Base-by-base conservation (phyloP, 2,797 vertebrate species). In the Steatocranus sp. region DNA sequence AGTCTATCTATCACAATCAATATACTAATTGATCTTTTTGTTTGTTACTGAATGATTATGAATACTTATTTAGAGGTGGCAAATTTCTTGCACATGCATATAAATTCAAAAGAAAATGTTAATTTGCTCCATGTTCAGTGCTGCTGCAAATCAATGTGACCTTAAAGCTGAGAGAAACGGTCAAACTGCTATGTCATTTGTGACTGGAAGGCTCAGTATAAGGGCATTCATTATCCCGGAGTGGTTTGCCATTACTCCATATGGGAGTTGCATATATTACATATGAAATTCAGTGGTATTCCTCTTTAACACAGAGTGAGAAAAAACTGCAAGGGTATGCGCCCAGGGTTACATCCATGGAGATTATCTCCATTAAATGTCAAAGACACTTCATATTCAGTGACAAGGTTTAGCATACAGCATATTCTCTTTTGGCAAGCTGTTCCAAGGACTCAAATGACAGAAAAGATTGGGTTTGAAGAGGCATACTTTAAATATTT, bases 201-300 rank as follows among this genome's bases (percentile, higher is more conserved):
- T 89, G 83, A 79, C 91, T 63, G 78, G 73, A 8, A 87, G 87
- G 83, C 79, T 63, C 76, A 23, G 23, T 27, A 41, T 25, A 38
- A 83, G 51, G 82, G 74, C 48, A 63, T 87, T 73, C 25, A 73
- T 73, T 48, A 73, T 48, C 25, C 25, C 68, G 48, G 68, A 73
- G 68, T 79, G 75, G 78, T 63, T 66, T 66, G 23, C 53, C 83
- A 84, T 86, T 54, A 87, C 76, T 87, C 74, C 61, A 85, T 78
- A 80, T 73, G 76, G 83, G 68, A 88, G 51, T 53, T 10, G 48
- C 43, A 89, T 87, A 89, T 70, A 83, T 93, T 88, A 83, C 54
- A 82, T 89, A 75, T 86, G 50, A 86, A 91, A 92, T 90, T 86
- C 86, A 87, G 88, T 82, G 90, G 85, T 83, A 88, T 91, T 89